Percentiles rank a stretch among this genome's conserved stretches.
These are phyloP conservation scores for Morinoia aosen DNA, from an alignment of 2,888 invertebrate species.

Conservation along the genomic window DNA sequence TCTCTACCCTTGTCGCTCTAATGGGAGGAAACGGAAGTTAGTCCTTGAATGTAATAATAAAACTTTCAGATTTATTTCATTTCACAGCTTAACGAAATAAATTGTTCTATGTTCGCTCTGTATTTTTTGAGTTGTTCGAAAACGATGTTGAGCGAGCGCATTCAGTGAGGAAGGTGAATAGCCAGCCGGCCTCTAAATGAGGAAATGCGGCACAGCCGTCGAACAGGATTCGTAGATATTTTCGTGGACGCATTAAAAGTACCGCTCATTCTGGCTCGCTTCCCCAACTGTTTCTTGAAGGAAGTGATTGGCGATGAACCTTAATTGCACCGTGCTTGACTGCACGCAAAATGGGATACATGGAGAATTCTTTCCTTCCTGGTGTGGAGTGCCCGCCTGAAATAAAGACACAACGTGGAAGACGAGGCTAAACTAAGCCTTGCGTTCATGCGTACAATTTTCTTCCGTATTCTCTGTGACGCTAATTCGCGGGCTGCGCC, in stretches of 20 bases:
- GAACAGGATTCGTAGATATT: neutral
- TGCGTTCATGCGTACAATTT: neutral
- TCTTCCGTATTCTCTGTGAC: neutral
- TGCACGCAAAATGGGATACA: neutral
- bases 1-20: too few relatives aligned
- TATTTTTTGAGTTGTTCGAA: neutral
- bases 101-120: too few relatives aligned
- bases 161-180: neutral
- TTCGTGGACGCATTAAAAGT: neutral
- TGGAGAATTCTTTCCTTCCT: neutral
- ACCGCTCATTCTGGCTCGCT: neutral
- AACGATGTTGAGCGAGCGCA: neutral
- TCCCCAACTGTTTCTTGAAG: slow-evolving; percentile 3
- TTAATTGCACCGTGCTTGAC: neutral
- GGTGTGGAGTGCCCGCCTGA: neutral
- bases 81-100: too few relatives aligned
- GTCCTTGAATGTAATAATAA: too few relatives aligned
- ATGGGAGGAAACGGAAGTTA: too few relatives aligned
- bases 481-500: neutral
- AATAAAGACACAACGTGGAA: neutral
- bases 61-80: too few relatives aligned
- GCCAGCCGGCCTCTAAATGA: neutral
- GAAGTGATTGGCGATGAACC: neutral
- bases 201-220: neutral
- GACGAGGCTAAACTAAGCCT: neutral